Base-by-base conservation (phyloP, 2,888 invertebrate species). In the Tachina fera region DNA sequence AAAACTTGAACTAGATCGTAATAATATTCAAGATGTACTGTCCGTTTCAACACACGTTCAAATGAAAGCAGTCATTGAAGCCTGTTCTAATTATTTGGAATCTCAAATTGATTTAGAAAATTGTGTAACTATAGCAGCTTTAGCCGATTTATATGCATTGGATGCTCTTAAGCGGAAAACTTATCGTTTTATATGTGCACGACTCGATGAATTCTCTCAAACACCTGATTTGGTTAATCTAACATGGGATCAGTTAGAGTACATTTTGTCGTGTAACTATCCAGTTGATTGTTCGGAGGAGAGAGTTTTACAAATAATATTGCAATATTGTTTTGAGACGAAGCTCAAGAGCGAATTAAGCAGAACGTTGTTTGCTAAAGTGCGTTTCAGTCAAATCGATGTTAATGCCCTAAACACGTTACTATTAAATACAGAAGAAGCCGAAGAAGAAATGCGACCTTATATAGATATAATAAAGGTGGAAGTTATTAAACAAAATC, bases 71-170 rank as follows among this genome's bases (percentile, higher is more conserved):
- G 95, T 96, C 3, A 94, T 96, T 5, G 94, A 94, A 84, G 95
- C 95, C 0, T 96, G 96, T 90, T 94, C 95, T 1, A 94, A 94
- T 84, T 96, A 95, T 89, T 92, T 96, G 39, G 94, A 95, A 91
- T 93, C 94, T n/a, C 95, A 95, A 90, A 93, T 96, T 9, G 95
- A 95, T 90, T 92, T 95, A 83, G 95, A 96, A 77, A 96, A 96
- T 90, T 96, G 96, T 91, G 94, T 95, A n/a, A 95, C 96, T 89
- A 94, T 96, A 85, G 95, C 95, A 1, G 95, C 94, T 39, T 94
- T 96, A 88, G 95, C 96, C 0, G 96, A 96, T 91, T 94, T 95
- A 5, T 96, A 96, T 91, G 94, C 95, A 0, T 92, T 96, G 76
- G 92, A 93, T 75, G 93, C 94, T 67, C 91, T 96, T 45, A 93